Percentiles rank a stretch among this genome's conserved stretches.
Conservation (phyloP, 1,140 invertebrate genomes). For the Eubasilissa regina region DNA sequence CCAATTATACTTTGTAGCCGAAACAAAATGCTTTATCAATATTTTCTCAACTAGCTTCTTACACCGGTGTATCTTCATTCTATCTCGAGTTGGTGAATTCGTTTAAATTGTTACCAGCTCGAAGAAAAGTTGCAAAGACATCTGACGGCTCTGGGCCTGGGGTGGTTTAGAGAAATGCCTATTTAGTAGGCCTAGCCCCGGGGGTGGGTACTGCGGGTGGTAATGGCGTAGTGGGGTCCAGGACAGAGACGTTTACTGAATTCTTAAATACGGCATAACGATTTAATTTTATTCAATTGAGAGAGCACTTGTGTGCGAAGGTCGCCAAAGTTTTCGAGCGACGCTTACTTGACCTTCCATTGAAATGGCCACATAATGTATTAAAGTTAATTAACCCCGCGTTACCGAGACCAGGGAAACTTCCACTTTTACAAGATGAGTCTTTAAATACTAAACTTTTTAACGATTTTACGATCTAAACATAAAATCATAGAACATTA, state of each 20-base stretch:
- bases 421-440: too few relatives aligned
- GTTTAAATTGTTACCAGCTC: conserved; percentile 3
- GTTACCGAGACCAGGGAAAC: too few relatives aligned
- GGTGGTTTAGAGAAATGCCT: not conserved
- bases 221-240: not conserved
- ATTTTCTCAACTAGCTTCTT: conserved; percentile 9
- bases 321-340: not conserved
- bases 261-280: conserved; percentile 19
- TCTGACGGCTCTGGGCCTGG: not conserved
- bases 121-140: conserved; percentile 22
- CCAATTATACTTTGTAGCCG: not conserved
- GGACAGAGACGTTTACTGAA: not conserved
- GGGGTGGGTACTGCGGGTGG: not conserved
- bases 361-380: too few relatives aligned
- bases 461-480: too few relatives aligned
- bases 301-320: not conserved
- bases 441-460: too few relatives aligned
- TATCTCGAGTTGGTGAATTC: conserved; percentile 19
- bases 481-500: too few relatives aligned
- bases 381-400: too few relatives aligned
- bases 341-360: not conserved
- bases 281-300: conserved; percentile 28
- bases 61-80: conserved; percentile 6
- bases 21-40: not conserved
- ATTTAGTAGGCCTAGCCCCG: not conserved